Evolutionary conservation across 2,888 invertebrate genomes (phyloP), one percentile per base, ranked within the genome.

Genomic region (Brachycybe producta): DNA sequence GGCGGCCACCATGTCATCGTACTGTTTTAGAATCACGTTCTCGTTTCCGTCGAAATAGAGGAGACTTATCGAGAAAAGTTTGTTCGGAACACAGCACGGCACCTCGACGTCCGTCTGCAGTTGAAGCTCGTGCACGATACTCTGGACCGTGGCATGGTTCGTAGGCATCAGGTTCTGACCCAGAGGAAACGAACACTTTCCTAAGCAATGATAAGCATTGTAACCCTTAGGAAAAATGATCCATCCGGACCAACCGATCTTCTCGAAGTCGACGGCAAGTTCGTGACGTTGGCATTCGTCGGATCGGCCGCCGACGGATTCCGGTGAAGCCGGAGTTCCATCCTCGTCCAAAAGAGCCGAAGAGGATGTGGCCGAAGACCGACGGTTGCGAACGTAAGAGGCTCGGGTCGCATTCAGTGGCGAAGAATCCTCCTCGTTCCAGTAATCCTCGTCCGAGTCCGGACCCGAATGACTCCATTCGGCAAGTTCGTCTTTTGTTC

Each of bases 191-290:
- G 70, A 64, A 61, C 79, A 79, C 41, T 68, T 67, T 1, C 79
- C 79, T 46, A 67, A 66, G 62, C 79, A 79, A 56, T 75, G 74
- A 60, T 72, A 74, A 11, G 78, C 77, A 55, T 73, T 72, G 61
- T 77, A 78, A 2, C 57, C 68, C 54, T 70, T 68, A 0, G 79
- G 79, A 0, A 75, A 72, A 52, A 79, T 75, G 56, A 80, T 76
- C 67, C 76, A 76, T 1, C 74, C 71, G 3, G 74, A 70, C 71
- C 78, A 75, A 1, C 77, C 77, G 39, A 78, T 71, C 52, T 71
- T 71, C 54, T 72, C 70, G 57, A 80, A 79, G 61, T 76, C 74
- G 2, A 79, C 73, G 60, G 73, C 72, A 60, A 73, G 54, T 49
- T 64, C 62, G 38, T 61, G 60, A 5, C 61, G 56, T 3, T 59